Conservation (phyloP, 2,797 vertebrate species). For the Hyperoplus immaculatus region DNA sequence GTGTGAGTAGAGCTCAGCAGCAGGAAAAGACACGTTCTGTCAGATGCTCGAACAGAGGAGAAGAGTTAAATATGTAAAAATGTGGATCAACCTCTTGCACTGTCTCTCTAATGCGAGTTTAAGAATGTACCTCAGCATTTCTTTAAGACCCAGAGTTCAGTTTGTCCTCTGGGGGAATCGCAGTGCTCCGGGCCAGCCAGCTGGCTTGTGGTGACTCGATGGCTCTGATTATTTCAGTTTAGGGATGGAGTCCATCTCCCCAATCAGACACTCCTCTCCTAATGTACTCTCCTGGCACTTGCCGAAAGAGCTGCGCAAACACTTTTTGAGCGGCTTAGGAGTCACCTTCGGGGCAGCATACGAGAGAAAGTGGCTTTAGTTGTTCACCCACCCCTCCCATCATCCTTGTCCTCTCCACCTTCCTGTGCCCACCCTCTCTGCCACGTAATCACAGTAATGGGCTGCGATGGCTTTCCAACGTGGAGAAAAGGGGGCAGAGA, state of each 20-base stretch:
- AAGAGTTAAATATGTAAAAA: background rate
- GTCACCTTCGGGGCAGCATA: constrained; percentile 74
- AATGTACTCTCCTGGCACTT: constrained; percentile 57
- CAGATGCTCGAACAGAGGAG: background rate
- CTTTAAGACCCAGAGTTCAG: constrained; percentile 42
- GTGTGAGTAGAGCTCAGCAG: background rate
- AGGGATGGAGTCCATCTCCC: constrained; percentile 58
- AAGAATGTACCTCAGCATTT: constrained; percentile 24
- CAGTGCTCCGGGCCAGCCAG: constrained; percentile 57
- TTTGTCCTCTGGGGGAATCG: constrained; percentile 52
- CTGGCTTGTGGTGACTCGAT: constrained; percentile 58
- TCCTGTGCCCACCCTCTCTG: constrained; percentile 38
- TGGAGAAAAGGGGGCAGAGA: background rate
- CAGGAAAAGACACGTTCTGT: background rate
- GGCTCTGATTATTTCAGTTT: constrained; percentile 58
- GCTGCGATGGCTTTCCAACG: constrained; percentile 22
- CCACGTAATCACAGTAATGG: constrained; percentile 67
- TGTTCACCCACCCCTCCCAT: constrained; percentile 24
- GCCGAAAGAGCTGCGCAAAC: constrained; percentile 72
- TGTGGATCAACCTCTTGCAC: background rate
- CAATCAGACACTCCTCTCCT: constrained; percentile 60
- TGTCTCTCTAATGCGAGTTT: constrained; percentile 7
- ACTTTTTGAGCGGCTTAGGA: constrained; percentile 54
- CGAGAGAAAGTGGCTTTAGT: constrained; percentile 20
- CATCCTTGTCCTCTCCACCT: constrained; percentile 54